phyloP scores from a whole-genome alignment of 2,113 vertebrate genomes.

The Seriola rivoliana region DNA sequence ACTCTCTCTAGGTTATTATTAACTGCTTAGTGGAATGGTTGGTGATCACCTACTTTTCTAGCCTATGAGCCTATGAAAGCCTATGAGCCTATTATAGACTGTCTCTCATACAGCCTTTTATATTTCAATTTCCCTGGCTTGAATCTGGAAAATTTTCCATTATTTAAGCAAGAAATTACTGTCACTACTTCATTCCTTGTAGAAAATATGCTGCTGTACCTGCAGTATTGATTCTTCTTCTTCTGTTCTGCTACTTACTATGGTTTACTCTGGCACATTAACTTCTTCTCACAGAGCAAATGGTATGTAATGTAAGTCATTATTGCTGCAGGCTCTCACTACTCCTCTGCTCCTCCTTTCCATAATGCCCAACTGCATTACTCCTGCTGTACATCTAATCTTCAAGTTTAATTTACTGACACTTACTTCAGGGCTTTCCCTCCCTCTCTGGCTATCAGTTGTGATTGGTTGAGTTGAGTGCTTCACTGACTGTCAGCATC shows the following conservation, averaged over 20 bases:
- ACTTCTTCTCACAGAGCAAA: conserved; percentile 20
- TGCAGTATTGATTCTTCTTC: no score
- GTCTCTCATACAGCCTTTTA: neutral
- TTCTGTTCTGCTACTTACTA: neutral
- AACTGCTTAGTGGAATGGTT: neutral
- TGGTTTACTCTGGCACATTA: conserved; percentile 4
- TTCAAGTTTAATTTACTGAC: conserved; percentile 1
- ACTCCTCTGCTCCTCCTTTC: neutral
- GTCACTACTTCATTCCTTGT: neutral
- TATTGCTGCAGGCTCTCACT: conserved; percentile 22
- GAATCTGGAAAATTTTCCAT: conserved; percentile 21
- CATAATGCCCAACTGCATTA: neutral
- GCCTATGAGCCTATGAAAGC: neutral
- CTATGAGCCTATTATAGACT: neutral
- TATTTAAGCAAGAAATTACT: conserved; percentile 8
- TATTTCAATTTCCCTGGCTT: neutral
- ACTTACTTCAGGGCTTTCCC: neutral
- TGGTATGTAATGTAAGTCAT: conserved; percentile 16
- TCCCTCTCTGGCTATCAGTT: conserved; percentile 4
- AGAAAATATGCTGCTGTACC: neutral
- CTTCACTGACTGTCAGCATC: neutral
- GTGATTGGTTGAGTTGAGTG: conserved; percentile 5
- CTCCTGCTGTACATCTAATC: neutral
- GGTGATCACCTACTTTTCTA: neutral
- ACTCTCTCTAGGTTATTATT: neutral